Percentiles rank a stretch among this genome's conserved stretches.
Evolutionary conservation across 1,140 invertebrate genomes (phyloP).

Genomic region (Ectropis grisescens): DNA sequence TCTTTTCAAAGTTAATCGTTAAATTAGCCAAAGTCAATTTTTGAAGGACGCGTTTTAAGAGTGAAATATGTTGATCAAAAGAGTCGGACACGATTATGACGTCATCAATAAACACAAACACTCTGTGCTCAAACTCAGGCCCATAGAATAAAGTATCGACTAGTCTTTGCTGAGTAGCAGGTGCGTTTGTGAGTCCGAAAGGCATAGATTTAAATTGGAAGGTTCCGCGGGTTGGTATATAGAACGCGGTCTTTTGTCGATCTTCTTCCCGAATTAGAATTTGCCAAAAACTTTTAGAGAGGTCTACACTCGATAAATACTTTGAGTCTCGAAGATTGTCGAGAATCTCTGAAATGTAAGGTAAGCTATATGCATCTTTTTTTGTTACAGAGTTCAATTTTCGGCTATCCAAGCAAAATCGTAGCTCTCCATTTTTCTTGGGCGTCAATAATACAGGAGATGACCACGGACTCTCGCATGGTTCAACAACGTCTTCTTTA

Average conservation of each 20-base stretch:
- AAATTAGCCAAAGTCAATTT: not conserved
- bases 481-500: not conserved
- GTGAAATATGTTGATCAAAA: not conserved
- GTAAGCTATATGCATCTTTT: not conserved
- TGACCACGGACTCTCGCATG: not conserved
- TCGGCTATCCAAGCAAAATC: not conserved
- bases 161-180: not conserved
- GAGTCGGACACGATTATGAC: not conserved
- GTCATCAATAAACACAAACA: not conserved
- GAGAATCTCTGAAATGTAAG: not conserved
- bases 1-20: not conserved
- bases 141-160: not conserved
- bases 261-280: not conserved
- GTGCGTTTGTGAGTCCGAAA: not conserved
- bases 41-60: not conserved
- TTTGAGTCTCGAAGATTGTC: not conserved
- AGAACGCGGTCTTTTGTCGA: not conserved
- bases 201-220: not conserved
- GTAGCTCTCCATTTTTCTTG: not conserved
- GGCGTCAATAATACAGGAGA: not conserved
- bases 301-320: not conserved
- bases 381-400: not conserved
- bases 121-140: not conserved
- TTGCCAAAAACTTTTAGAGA: not conserved
- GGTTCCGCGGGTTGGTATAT: not conserved